Percentiles rank a stretch among this genome's conserved stretches.
These are phyloP conservation scores for Halocynthia roretzi DNA, from an alignment of 23 tunicate species.

Conservation along the genomic window DNA sequence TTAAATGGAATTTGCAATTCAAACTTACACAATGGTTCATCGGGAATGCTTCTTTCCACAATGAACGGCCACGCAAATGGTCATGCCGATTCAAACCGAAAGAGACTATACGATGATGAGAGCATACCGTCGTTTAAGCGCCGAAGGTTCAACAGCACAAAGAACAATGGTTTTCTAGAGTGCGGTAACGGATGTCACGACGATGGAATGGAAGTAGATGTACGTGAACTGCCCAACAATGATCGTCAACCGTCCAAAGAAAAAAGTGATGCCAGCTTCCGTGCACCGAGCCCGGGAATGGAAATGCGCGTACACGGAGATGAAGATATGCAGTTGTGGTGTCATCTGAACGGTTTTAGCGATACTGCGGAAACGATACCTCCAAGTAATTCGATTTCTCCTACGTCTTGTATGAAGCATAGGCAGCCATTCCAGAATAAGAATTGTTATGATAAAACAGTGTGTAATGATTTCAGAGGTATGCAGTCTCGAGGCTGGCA, in stretches of 20 bases:
- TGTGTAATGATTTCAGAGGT: conserved; percentile 21
- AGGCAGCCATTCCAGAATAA: not conserved
- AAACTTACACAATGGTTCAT: conserved; percentile 18
- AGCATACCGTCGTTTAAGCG: conserved; percentile 57
- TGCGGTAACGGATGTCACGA: not conserved
- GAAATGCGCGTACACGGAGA: conserved; percentile 23
- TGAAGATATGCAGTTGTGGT: conserved; percentile 60
- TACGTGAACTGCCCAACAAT: not conserved
- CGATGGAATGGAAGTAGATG: not conserved
- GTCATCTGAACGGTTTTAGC: conserved; percentile 77
- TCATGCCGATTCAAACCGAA: conserved; percentile 29
- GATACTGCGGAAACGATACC: conserved; percentile 74
- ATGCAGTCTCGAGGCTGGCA: conserved; percentile 50
- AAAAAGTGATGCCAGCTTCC: conserved; percentile 19
- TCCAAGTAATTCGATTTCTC: not conserved
- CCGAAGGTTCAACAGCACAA: not conserved
- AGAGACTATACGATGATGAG: conserved; percentile 53
- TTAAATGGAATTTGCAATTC: not conserved
- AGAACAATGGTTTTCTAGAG: not conserved
- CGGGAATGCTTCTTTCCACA: conserved; percentile 33
- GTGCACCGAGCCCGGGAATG: conserved; percentile 97
- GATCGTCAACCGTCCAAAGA: not conserved
- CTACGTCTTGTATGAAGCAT: not conserved
- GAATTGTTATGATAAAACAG: not conserved
- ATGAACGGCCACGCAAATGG: conserved; percentile 39